Base-by-base conservation (phyloP, 2,888 invertebrate genomes). In the Exephanes ischioxanthus region DNA sequence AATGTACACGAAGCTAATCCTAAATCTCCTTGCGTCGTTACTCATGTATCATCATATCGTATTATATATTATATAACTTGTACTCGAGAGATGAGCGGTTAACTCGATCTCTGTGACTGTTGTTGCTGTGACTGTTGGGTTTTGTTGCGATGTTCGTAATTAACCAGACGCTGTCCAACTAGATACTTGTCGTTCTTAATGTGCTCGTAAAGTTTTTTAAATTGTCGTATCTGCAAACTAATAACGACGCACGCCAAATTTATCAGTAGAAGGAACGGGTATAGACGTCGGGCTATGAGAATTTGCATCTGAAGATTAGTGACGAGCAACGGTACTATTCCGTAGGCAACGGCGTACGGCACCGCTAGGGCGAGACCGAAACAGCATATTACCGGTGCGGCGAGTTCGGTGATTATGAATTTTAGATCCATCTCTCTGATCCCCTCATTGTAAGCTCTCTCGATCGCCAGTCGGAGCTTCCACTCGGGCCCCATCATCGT, bases 131-230 rank as follows among this genome's bases (percentile, higher is more conserved):
- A 88, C 61, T 89, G 87, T 91, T 94, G 94, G 75, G 93, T 88
- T 91, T 96, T 97, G 88, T 96, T 96, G 89, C 97, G 95, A 93
- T 97, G 97, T 93, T 99, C 98, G 95, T 99, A 99, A 95, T 99
- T 99, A 41, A 99, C 99, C 88, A 99, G 95, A 89, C 99, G 95
- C 91, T 99, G 98, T 0, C 99, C 99, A 16, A 99, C 99, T 71
- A 99, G 96, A 95, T 99, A 99, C 95, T 99, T 99, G 95, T 99
- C 99, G 94, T 99, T 99, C 95, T 99, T 99, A 92, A 99, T 99
- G 94, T 99, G 99, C 93, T 99, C 98, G 94, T 99, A 99, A 22
- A 99, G 95, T 91, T 98, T 97, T 91, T 96, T 97, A 95, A 99
- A 98, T 94, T 99, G 99, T 80, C 97, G 96, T 81, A 99, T 96